phyloP scores from a whole-genome alignment of 2,888 invertebrate species.

The Pachymerium ferrugineum region DNA sequence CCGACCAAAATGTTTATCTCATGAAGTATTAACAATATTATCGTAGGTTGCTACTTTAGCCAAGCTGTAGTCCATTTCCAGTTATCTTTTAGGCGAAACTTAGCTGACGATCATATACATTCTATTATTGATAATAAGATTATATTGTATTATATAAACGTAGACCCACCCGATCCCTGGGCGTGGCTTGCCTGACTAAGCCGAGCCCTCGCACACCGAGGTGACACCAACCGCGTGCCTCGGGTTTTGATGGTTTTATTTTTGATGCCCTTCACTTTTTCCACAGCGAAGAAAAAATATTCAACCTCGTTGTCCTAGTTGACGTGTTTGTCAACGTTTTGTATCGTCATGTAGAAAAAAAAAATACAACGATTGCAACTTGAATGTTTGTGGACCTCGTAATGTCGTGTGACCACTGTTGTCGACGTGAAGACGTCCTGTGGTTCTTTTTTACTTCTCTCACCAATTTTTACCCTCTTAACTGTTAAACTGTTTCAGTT shows the following conservation, averaged over 20 bases:
- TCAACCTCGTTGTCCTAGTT: slow-evolving; percentile 30
- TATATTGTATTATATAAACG: slow-evolving; percentile 32
- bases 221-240: slow-evolving; percentile 21
- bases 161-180: slow-evolving; percentile 22
- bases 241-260: slow-evolving; percentile 30
- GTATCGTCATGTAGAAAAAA: slow-evolving; percentile 33
- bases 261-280: slow-evolving; percentile 10
- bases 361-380: slow-evolving; percentile 31
- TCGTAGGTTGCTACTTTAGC: slow-evolving; percentile 34
- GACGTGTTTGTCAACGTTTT: slow-evolving; percentile 30
- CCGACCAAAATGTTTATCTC: slow-evolving; percentile 33
- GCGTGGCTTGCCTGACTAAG: slow-evolving; percentile 1
- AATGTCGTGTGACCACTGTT: slow-evolving; percentile 29
- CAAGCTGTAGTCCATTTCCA: slow-evolving; percentile 23
- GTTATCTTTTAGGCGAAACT: slow-evolving; percentile 32
- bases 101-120: slow-evolving; percentile 31
- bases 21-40: slow-evolving; percentile 34
- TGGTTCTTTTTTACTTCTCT: slow-evolving; percentile 1
- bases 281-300: slow-evolving; percentile 21
- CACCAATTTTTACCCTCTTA: background rate
- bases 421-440: slow-evolving; percentile 32
- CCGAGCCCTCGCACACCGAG: slow-evolving; percentile 11
- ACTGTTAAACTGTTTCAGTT: background rate
- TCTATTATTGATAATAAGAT: slow-evolving; percentile 33
- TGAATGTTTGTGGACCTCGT: slow-evolving; percentile 31